Evolutionary conservation across 2,113 vertebrate species (phyloP).

Genomic region (Paralichthys olivaceus): DNA sequence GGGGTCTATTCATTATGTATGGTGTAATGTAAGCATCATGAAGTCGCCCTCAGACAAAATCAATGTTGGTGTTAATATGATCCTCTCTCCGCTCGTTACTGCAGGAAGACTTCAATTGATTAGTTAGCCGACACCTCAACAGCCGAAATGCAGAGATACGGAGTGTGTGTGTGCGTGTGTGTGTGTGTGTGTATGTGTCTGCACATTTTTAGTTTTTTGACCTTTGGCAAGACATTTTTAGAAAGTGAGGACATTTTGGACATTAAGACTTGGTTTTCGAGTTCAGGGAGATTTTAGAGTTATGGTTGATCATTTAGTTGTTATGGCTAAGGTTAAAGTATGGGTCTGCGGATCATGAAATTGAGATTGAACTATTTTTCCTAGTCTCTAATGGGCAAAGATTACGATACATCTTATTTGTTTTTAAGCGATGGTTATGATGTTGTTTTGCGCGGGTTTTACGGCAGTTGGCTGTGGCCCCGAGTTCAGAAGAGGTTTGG

Average conservation of each 20-base stretch:
- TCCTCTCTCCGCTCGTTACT: slow-evolving; percentile 64
- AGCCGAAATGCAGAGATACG: slow-evolving; percentile 26
- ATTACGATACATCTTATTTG: background rate
- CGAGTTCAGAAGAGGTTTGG: no score
- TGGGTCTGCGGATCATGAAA: background rate
- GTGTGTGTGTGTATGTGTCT: background rate
- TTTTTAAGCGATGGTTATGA: background rate
- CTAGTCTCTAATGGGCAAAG: background rate
- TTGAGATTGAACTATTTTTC: background rate
- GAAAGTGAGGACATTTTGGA: background rate
- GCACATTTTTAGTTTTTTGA: background rate
- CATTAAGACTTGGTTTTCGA: background rate
- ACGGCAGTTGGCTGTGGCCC: no score
- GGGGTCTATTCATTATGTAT: slow-evolving; percentile 71
- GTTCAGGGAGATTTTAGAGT: background rate
- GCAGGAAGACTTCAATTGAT: slow-evolving; percentile 75
- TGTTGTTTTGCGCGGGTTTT: background rate
- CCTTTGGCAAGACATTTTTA: background rate
- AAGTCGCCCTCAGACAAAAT: slow-evolving; percentile 70
- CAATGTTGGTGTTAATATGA: slow-evolving; percentile 75
- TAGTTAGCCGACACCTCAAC: slow-evolving; percentile 65
- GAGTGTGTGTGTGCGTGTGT: slow-evolving; percentile 1
- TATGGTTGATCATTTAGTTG: background rate
- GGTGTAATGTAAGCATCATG: slow-evolving; percentile 60
- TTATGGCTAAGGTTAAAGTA: background rate